Base-by-base conservation (phyloP, 2,113 vertebrate genomes). In the Malurus cyaneus region DNA sequence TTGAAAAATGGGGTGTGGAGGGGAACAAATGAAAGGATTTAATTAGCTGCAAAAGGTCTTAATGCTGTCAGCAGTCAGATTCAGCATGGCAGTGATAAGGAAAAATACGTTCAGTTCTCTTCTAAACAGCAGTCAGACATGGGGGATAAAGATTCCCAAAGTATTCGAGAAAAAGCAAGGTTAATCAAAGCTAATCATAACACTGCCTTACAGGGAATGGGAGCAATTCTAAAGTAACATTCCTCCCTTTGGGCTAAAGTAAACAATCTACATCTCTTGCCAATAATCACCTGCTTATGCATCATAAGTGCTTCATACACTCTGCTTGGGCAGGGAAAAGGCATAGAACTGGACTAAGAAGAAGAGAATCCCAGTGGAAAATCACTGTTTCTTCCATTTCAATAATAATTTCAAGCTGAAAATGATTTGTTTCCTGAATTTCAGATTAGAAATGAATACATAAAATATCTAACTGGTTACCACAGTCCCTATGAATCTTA, bases 281-380 rank as follows among this genome's bases (percentile, higher is more conserved):
- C 46, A 72, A 39, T 73, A 86, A 49, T 77, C 41, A 66, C 18
- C 18, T 78, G 16, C 28, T 62, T 50, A 34, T 32, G 31, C 39
- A 39, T 39, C 39, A 39, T 39, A 62, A 77, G 14, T 18, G n/a
- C 28, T 73, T 8, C 5, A 7, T 61, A 42, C 1, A 11, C 6
- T 6, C 17, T 46, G 28, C 8, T 61, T 69, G 25, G 24, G 31
- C 64, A 14, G 19, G 5, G 11, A 73, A 9, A 72, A 62, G 56
- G 61, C 4, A 9, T 0, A 2, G 20, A 65, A 8, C 18, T 70
- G 54, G 18, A 25, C 0, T 41, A 25, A 69, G 13, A 25, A 62
- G 26, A n/a, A n/a, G n/a, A n/a, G n/a, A n/a, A n/a, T n/a, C n/a
- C n/a, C n/a, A n/a, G n/a, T n/a, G n/a, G n/a, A n/a, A n/a, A n/a